A percentile compares a stretch with the other conserved stretches of the same genome.
These are phyloP conservation scores for Nemurella pictetii DNA, from an alignment of 2,888 invertebrate genomes.

Conservation along the genomic window DNA sequence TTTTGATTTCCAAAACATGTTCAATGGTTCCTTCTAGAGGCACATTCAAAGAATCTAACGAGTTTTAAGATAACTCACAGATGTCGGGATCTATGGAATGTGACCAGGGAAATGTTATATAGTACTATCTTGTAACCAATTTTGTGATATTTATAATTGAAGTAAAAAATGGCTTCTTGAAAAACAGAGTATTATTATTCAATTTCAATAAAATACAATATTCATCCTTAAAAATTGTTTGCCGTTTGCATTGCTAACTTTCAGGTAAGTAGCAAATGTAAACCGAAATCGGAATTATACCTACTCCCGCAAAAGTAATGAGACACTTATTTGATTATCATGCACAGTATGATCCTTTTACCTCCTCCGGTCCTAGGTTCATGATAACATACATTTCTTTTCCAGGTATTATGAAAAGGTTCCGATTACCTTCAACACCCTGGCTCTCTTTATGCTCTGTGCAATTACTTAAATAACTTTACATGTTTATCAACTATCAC, in stretches of 20 bases:
- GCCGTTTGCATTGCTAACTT: background rate
- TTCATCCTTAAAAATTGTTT: background rate
- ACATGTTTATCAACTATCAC: background rate
- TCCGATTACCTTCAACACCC: no score
- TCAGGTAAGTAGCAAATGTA: background rate
- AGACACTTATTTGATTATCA: no score
- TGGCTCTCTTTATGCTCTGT: no score
- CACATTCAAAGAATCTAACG: background rate
- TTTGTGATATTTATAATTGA: constrained; percentile 25
- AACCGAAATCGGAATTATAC: background rate
- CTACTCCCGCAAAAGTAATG: no score
- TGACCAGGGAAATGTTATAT: background rate
- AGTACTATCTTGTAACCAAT: background rate
- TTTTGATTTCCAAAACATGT: constrained; percentile 36
- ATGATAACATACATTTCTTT: no score
- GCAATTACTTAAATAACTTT: no score
- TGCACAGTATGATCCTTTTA: no score
- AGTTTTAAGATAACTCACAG: background rate
- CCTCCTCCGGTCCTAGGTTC: no score
- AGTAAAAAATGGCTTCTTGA: constrained; percentile 19
- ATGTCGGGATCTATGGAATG: background rate
- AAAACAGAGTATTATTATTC: constrained; percentile 4
- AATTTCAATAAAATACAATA: background rate
- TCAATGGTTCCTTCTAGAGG: constrained; percentile 22
- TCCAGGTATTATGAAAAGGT: no score